Evolutionary conservation across 2,113 vertebrate genomes (phyloP).

Genomic region (Oncorhynchus kisutch): DNA sequence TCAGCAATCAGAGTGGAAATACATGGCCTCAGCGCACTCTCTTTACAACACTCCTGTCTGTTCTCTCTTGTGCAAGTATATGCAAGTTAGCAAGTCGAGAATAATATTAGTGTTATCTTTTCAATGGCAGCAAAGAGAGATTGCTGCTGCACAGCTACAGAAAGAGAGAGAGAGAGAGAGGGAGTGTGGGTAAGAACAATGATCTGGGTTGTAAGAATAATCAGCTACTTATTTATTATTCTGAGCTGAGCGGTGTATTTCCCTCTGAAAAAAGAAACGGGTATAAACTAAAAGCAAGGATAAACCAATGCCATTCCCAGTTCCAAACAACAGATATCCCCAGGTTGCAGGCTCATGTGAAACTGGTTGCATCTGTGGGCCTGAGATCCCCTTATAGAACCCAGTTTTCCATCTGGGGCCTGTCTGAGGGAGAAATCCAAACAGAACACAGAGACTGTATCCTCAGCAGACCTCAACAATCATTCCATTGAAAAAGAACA

Average conservation of each 20-base stretch:
- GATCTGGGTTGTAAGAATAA: slow-evolving; percentile 47
- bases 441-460: slow-evolving; percentile 39
- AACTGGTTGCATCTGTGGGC: slow-evolving; percentile 40
- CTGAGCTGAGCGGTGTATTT: slow-evolving; percentile 49
- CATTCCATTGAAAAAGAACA: slow-evolving; percentile 76
- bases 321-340: slow-evolving; percentile 21
- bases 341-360: slow-evolving; percentile 46
- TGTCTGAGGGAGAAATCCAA: slow-evolving; percentile 24
- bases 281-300: slow-evolving; percentile 19
- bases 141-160: slow-evolving; percentile 53
- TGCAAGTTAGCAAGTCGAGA: slow-evolving; percentile 91
- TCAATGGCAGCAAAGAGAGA: slow-evolving; percentile 81
- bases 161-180: slow-evolving; percentile 60
- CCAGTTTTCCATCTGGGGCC: slow-evolving; percentile 30
- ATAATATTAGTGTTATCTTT: slow-evolving; percentile 92
- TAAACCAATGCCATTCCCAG: slow-evolving; percentile 38
- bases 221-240: slow-evolving; percentile 41
- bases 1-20: slow-evolving; percentile 81
- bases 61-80: slow-evolving; percentile 91
- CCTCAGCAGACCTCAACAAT: slow-evolving; percentile 58
- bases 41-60: slow-evolving; percentile 76
- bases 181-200: slow-evolving; percentile 32
- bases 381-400: slow-evolving; percentile 52
- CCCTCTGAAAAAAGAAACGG: slow-evolving; percentile 45
- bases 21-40: slow-evolving; percentile 81